phyloP scores from a whole-genome alignment of 2,797 vertebrate genomes.

The Psittacula echo region DNA sequence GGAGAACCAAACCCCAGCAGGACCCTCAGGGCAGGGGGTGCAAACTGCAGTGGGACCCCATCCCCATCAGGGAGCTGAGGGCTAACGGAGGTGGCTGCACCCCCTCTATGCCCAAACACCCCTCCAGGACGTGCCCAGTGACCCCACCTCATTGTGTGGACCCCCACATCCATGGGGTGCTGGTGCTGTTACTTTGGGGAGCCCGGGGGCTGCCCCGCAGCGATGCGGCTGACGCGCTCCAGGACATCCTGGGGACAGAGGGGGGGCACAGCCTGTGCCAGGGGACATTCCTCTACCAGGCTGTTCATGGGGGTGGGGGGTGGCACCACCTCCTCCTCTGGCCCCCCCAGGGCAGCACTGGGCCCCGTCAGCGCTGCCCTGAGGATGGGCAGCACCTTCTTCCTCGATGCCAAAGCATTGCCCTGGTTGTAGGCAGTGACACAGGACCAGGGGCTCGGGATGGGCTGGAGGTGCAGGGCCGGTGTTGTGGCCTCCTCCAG shows the following conservation, averaged over 20 bases:
- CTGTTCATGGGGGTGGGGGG: slow-evolving; percentile 96
- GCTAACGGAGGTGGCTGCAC: rapidly evolving
- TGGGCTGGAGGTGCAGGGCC: slow-evolving; percentile 76
- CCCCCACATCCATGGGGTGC: rapidly evolving
- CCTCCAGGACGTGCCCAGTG: rapidly evolving
- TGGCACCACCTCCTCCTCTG: slow-evolving; percentile 75
- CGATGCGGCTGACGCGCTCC: slow-evolving; percentile 87
- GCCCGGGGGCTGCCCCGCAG: slow-evolving; percentile 33
- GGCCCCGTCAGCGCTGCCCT: slow-evolving; percentile 43
- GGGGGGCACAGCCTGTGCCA: slow-evolving; percentile 85
- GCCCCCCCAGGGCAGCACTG: background rate
- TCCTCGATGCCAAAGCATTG: slow-evolving; percentile 84
- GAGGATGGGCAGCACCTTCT: slow-evolving; percentile 90
- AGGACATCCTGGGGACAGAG: slow-evolving; percentile 85
- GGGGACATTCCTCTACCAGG: slow-evolving; percentile 92
- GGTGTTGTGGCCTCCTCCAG: slow-evolving; percentile 83
- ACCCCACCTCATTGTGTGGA: rapidly evolving
- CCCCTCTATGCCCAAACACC: rapidly evolving
- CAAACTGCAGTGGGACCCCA: rapidly evolving
- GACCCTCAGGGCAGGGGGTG: rapidly evolving
- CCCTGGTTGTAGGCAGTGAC: slow-evolving; percentile 84
- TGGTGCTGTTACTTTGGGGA: slow-evolving; percentile 45
- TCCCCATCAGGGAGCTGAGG: background rate
- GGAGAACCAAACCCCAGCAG: background rate
- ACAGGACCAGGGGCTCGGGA: slow-evolving; percentile 75